A percentile compares a stretch with the other conserved stretches of the same genome.
phyloP scores from a whole-genome alignment of 2,113 vertebrate genomes.

The Perca schrenkii region DNA sequence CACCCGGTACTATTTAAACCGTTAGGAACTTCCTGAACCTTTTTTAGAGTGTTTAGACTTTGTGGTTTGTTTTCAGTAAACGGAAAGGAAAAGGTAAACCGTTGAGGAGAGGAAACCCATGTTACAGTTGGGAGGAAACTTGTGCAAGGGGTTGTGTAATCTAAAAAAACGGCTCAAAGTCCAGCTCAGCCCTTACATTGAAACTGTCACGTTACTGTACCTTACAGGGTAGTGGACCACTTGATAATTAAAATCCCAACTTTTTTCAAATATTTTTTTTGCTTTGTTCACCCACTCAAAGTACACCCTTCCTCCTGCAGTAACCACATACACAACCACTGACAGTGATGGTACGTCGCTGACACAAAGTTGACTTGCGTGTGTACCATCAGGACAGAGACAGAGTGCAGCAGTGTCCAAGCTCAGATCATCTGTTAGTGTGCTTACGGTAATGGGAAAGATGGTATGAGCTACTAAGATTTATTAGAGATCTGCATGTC shows the following conservation, averaged over 20 bases:
- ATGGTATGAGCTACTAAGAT: neutral
- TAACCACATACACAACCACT: neutral
- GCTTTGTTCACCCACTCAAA: neutral
- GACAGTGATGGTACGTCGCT: neutral
- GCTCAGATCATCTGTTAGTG: neutral
- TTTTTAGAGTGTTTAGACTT: neutral
- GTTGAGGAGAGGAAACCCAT: neutral
- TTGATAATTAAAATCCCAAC: neutral
- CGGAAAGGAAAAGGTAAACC: neutral
- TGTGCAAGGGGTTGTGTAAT: slow-evolving; percentile 23
- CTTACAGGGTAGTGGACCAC: neutral
- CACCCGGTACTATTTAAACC: neutral
- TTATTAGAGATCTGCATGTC: neutral
- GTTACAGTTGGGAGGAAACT: neutral
- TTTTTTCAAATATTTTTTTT: neutral
- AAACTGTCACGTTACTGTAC: slow-evolving; percentile 9
- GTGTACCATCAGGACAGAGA: slow-evolving; percentile 9
- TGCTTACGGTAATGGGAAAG: slow-evolving; percentile 11
- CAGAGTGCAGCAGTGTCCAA: slow-evolving; percentile 1
- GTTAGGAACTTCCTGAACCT: neutral
- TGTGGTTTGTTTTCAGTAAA: neutral
- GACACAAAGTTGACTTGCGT: neutral
- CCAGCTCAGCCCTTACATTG: neutral
- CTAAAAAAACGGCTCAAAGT: slow-evolving; percentile 12
- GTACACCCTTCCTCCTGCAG: neutral